These are phyloP conservation scores for Acanthis flammea DNA, from an alignment of 2,797 vertebrate genomes.

Conservation along the genomic window DNA sequence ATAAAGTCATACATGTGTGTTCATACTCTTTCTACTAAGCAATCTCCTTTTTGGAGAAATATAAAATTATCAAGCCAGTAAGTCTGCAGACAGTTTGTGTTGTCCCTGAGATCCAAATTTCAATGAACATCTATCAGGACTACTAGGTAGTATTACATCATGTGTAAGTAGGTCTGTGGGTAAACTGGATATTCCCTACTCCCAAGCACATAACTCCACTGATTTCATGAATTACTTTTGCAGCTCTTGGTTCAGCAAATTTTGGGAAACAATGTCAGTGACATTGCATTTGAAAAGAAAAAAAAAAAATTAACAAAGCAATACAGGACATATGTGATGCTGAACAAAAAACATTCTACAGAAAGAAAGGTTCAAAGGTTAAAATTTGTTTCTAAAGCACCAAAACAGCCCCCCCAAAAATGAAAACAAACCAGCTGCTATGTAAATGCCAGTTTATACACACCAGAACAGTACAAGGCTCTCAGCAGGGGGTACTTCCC, in stretches of 20 bases:
- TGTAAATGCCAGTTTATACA: background rate
- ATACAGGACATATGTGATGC: background rate
- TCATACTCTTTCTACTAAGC: background rate
- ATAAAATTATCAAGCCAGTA: background rate
- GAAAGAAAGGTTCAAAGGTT: background rate
- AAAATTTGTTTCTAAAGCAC: background rate
- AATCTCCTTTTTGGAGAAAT: background rate
- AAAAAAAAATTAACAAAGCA: background rate
- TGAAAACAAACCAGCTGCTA: background rate
- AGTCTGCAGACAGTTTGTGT: background rate
- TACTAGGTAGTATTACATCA: background rate
- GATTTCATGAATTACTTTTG: background rate
- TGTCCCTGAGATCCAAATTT: background rate
- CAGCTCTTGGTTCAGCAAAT: background rate
- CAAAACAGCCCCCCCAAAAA: background rate
- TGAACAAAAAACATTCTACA: background rate
- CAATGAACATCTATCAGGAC: background rate
- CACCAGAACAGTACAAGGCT: background rate
- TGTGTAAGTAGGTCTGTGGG: background rate
- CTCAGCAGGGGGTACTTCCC: background rate
- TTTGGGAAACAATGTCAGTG: background rate
- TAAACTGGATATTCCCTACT: background rate
- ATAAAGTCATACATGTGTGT: background rate
- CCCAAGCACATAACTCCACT: background rate
- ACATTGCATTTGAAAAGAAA: background rate